Base-by-base conservation (phyloP, 53 echinoderm and acorn worm species). In the Echinarachnius parma region DNA sequence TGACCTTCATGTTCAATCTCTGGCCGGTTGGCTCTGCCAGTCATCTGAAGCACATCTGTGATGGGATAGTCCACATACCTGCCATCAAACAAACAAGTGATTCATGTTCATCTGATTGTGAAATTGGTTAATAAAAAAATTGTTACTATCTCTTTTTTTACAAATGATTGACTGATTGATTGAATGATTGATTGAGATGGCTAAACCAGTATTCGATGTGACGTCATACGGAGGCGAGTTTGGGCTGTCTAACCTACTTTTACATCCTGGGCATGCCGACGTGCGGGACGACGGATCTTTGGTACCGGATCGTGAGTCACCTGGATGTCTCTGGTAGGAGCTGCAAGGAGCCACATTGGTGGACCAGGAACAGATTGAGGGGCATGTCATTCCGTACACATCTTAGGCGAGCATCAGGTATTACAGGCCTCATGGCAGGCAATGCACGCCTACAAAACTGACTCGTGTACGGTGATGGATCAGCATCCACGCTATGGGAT, bases 41-140 rank as follows among this genome's bases (percentile, higher is more conserved):
- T 86, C 98, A 98, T 98, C 81, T 98, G 98, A 2, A 98, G 75
- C 0, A 98, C 88, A 61, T 92, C 91, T 36, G 98, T 98, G 56
- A 91, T 79, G 15, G 98, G 98, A 55, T 98, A 98, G 54, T 98
- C 98, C 61, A 92, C 98, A 80, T 98, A 98, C 18, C 93, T 93
- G 44, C 5, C 52, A 50, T 14, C 20, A 19, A 50, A 50, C 13
- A 59, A 59, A 59, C 60, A 31, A 59, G 27, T n/a, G n/a, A n/a
- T n/a, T n/a, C n/a, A n/a, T n/a, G n/a, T n/a, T n/a, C n/a, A n/a
- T n/a, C n/a, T n/a, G n/a, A n/a, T n/a, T n/a, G n/a, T n/a, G n/a
- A n/a, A n/a, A n/a, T n/a, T n/a, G n/a, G n/a, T n/a, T n/a, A n/a
- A n/a, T n/a, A n/a, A n/a, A n/a, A n/a, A n/a, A n/a, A n/a, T n/a